phyloP scores from a whole-genome alignment of 2,113 vertebrate species.

The Dipodomys ordii region DNA sequence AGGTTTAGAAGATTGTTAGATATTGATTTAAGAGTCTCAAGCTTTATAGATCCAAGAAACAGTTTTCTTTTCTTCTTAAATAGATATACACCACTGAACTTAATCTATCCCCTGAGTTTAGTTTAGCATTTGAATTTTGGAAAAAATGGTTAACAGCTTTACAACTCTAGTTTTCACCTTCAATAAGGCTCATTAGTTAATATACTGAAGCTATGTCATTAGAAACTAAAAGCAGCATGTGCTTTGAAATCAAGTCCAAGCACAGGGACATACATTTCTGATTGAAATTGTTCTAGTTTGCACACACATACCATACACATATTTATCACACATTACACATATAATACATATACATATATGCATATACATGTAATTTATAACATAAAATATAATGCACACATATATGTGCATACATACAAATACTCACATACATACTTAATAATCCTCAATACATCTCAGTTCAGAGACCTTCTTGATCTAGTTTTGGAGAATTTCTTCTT shows the following conservation, averaged over 20 bases:
- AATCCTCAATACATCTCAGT: not conserved
- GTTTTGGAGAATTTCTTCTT: not conserved
- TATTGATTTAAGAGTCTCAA: conserved; percentile 72
- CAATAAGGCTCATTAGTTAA: conserved; percentile 35
- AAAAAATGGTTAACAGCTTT: conserved; percentile 9
- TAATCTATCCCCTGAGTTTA: conserved; percentile 58
- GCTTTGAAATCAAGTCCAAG: not conserved
- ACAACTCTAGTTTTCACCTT: conserved; percentile 28
- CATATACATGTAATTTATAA: too few species aligned
- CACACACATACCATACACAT: too few species aligned
- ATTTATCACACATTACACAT: too few species aligned
- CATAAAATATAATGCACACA: too few species aligned
- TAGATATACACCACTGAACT: conserved; percentile 58
- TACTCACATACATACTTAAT: too few species aligned
- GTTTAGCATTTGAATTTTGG: conserved; percentile 64
- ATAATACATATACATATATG: too few species aligned
- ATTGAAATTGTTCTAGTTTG: not conserved
- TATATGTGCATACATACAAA: too few species aligned
- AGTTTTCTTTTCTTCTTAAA: conserved; percentile 70
- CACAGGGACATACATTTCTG: not conserved
- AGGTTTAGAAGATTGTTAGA: conserved; percentile 70
- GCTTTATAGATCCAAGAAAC: conserved; percentile 69
- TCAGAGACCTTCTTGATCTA: not conserved
- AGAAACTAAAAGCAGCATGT: not conserved
- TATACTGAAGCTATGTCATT: conserved; percentile 27